A percentile compares a stretch with the other conserved stretches of the same genome.
phyloP scores from a whole-genome alignment of 1,140 invertebrate species.

The Drosophila nebulosa region DNA sequence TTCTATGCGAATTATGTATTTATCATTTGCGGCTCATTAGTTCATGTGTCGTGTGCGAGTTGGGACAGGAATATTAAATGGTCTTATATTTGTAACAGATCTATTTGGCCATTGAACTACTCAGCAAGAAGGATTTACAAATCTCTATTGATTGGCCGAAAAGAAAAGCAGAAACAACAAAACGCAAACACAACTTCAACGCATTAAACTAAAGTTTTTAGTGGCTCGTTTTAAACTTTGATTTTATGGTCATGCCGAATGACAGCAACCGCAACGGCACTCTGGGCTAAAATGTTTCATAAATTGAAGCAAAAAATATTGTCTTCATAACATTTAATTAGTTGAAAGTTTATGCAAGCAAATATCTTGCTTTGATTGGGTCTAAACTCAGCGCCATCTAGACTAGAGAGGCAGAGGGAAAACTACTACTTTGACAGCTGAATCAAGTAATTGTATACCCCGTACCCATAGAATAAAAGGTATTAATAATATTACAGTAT shows the following conservation, averaged over 20 bases:
- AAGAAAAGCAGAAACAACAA: neutral
- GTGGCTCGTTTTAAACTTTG: neutral
- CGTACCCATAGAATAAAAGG: no score
- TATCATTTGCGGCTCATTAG: constrained; percentile 76
- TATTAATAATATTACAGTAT: no score
- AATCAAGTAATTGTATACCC: no score
- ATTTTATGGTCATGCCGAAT: neutral
- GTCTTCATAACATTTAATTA: neutral
- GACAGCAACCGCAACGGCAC: neutral
- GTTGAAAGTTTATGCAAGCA: neutral
- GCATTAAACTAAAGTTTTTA: neutral
- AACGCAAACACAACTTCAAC: neutral
- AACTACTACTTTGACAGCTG: no score
- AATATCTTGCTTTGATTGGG: neutral
- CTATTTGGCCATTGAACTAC: neutral
- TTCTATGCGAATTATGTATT: constrained; percentile 59
- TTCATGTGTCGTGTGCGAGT: constrained; percentile 22
- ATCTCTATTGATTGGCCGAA: neutral
- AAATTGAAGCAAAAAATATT: neutral
- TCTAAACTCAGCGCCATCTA: no score
- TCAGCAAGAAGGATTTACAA: neutral
- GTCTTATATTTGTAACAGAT: constrained; percentile 53
- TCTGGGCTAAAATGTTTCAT: neutral
- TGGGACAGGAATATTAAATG: constrained; percentile 23
- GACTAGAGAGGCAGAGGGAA: no score